phyloP scores from a whole-genome alignment of 1,140 invertebrate genomes.

The Meloidogyne hapla region DNA sequence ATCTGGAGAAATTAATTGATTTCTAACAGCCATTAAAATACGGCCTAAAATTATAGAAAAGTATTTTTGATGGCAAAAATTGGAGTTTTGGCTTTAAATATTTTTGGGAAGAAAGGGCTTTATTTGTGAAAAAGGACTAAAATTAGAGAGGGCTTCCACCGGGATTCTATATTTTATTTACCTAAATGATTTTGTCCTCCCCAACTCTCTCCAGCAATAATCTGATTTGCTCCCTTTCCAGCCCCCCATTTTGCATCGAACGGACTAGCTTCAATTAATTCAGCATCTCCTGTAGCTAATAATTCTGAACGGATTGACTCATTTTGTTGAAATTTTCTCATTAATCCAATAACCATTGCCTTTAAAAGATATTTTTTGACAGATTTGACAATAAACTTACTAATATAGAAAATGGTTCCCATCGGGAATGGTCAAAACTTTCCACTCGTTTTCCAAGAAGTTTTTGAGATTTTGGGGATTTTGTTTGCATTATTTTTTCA shows the following conservation, averaged over 20 bases:
- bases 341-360: conserved; percentile 10
- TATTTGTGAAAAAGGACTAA: too few relatives aligned
- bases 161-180: too few relatives aligned
- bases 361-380: not conserved
- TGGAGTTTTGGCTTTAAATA: too few relatives aligned
- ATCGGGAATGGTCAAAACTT: not conserved
- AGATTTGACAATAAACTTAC: not conserved
- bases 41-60: not conserved
- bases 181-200: not conserved
- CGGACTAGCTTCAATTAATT: conserved; percentile 13
- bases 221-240: not conserved
- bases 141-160: too few relatives aligned
- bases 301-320: not conserved
- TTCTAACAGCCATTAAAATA: not conserved
- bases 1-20: not conserved
- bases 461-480: not conserved
- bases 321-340: conserved; percentile 8
- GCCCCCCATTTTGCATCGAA: conserved; percentile 9
- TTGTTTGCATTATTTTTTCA: not conserved
- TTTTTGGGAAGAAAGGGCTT: too few relatives aligned
- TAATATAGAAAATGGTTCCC: conserved; percentile 5
- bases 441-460: not conserved
- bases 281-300: conserved; percentile 1
- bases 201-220: not conserved
- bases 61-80: too few relatives aligned